Percentiles rank a stretch among this genome's conserved stretches.
Evolutionary conservation across 2,113 vertebrate genomes (phyloP).

Genomic region (Cyprinodon tularosa): DNA sequence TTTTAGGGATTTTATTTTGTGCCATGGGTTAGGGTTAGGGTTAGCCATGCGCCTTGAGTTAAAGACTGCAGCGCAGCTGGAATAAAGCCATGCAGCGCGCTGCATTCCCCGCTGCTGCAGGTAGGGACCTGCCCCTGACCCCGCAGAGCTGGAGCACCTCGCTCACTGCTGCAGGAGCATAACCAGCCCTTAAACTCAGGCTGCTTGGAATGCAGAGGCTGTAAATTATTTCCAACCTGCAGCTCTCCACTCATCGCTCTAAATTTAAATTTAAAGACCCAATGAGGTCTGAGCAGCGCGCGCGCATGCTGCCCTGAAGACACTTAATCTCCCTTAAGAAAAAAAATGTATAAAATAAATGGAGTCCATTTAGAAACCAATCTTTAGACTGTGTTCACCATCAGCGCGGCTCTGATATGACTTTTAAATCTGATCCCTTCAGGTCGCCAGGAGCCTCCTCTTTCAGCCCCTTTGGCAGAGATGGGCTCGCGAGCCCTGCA

Average conservation of each 20-base stretch:
- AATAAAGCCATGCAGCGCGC: not conserved
- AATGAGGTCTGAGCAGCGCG: too few relatives aligned
- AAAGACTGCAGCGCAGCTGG: not conserved
- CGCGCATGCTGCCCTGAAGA: too few relatives aligned
- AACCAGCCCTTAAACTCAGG: too few relatives aligned
- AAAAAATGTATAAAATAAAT: too few relatives aligned
- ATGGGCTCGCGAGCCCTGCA: constrained; percentile 70
- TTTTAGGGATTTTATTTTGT: not conserved
- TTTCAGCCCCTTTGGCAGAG: constrained; percentile 3
- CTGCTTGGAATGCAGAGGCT: not conserved
- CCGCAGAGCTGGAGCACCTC: not conserved
- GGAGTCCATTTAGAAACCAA: too few relatives aligned
- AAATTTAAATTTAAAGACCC: too few relatives aligned
- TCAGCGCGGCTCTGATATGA: not conserved
- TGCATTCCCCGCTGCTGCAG: not conserved
- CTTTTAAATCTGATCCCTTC: constrained; percentile 14
- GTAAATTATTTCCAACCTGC: constrained; percentile 29
- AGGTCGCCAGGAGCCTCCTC: constrained; percentile 79
- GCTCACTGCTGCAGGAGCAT: too few relatives aligned
- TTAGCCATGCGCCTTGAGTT: not conserved
- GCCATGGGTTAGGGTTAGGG: too few relatives aligned
- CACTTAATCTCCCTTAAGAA: too few relatives aligned
- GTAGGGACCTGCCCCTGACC: constrained; percentile 4
- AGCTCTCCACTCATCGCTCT: not conserved
- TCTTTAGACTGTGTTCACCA: not conserved